A percentile compares a stretch with the other conserved stretches of the same genome.
Evolutionary conservation across 2,113 vertebrate genomes (phyloP).

Genomic region (Lepus europaeus): DNA sequence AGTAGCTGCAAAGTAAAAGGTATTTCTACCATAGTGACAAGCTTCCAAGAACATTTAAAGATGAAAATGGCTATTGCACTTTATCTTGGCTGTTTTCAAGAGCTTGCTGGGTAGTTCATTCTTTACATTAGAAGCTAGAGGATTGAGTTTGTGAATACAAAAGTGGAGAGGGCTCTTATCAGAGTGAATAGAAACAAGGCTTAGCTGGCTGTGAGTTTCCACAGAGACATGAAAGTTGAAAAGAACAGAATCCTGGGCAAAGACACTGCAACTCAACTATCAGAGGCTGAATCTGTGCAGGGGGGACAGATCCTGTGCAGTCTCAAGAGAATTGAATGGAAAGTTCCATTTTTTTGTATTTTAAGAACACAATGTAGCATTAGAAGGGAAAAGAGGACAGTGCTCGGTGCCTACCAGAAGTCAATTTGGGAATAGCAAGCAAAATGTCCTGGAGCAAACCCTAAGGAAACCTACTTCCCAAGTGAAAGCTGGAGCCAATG

Average conservation of each 20-base stretch:
- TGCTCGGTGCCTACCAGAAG: background rate
- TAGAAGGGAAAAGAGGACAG: background rate
- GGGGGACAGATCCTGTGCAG: background rate
- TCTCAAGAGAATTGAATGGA: background rate
- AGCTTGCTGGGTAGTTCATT: conserved; percentile 54
- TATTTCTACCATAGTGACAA: conserved; percentile 23
- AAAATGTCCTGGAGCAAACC: background rate
- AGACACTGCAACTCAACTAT: background rate
- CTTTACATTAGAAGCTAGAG: background rate
- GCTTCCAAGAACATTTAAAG: conserved; percentile 24
- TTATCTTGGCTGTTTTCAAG: conserved; percentile 56
- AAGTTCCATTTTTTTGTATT: background rate
- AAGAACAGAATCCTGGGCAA: background rate
- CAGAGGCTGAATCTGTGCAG: background rate
- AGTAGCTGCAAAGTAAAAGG: conserved; percentile 12
- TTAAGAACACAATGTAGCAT: background rate
- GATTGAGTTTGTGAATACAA: background rate
- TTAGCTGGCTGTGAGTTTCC: background rate
- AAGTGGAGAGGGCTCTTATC: background rate
- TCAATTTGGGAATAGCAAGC: background rate
- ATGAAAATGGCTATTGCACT: background rate
- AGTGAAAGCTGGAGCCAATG: background rate
- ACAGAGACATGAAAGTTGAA: background rate
- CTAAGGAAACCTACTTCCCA: background rate
- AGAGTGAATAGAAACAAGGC: conserved; percentile 11